Evolutionary conservation across 2,888 invertebrate genomes (phyloP).

Genomic region (Pycnomerus fuliginosus): DNA sequence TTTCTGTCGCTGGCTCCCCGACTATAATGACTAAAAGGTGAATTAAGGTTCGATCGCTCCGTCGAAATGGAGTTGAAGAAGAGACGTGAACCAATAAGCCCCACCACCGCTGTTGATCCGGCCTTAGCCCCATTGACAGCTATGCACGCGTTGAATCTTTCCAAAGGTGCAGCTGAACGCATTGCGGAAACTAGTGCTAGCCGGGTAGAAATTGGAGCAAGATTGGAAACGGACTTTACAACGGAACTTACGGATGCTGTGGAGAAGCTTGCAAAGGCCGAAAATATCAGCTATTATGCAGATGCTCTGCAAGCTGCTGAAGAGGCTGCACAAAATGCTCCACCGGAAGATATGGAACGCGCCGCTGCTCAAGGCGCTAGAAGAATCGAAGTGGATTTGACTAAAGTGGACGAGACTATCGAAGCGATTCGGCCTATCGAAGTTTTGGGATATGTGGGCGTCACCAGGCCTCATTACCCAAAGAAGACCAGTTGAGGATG

Average conservation of each 20-base stretch:
- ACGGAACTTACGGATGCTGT: conserved; percentile 52
- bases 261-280: conserved; percentile 52
- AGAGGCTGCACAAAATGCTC: conserved; percentile 51
- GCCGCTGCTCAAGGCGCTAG: conserved; percentile 52
- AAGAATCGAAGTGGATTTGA: conserved; percentile 44
- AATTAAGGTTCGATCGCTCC: conserved; percentile 40
- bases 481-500: no score
- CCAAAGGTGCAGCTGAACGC: conserved; percentile 25
- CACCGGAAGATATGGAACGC: conserved; percentile 53
- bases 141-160: conserved; percentile 12
- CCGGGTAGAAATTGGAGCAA: conserved; percentile 41
- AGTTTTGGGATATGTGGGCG: conserved; percentile 54
- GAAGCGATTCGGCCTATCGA: conserved; percentile 50
- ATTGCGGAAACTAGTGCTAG: conserved; percentile 43
- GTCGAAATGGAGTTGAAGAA: conserved; percentile 42
- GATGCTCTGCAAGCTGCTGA: conserved; percentile 53
- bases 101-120: conserved; percentile 21
- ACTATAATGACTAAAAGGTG: not conserved
- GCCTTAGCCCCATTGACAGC: conserved; percentile 9
- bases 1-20: not conserved
- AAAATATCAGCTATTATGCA: conserved; percentile 51
- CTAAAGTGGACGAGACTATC: conserved; percentile 44
- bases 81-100: conserved; percentile 28
- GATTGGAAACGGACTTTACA: conserved; percentile 39
- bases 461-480: conserved; percentile 53